Percentiles rank a stretch among this genome's conserved stretches.
Evolutionary conservation across 1,140 invertebrate species (phyloP).

Genomic region (Drosophila eugracilis): DNA sequence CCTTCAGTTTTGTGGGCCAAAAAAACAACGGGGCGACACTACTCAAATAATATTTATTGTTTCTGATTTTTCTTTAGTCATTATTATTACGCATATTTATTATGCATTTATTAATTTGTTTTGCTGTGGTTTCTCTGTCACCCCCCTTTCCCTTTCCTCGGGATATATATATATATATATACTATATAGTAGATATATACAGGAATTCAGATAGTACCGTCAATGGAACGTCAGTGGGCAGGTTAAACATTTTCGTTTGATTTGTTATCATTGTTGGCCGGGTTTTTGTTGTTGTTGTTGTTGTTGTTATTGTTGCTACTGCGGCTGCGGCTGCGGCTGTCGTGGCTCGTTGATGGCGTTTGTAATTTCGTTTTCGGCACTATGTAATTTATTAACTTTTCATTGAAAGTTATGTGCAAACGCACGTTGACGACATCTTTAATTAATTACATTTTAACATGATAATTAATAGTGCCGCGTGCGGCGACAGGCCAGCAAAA

Average conservation of each 20-base stretch:
- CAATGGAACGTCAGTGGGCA: slow-evolving; percentile 22
- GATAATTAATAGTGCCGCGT: slow-evolving; percentile 77
- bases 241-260: slow-evolving; percentile 67
- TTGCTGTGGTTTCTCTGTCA: slow-evolving; percentile 69
- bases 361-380: slow-evolving; percentile 81
- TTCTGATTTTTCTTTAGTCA: slow-evolving; percentile 82
- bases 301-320: slow-evolving; percentile 44
- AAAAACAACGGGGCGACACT: slow-evolving; percentile 34
- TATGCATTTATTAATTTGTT: slow-evolving; percentile 82
- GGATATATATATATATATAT: no score
- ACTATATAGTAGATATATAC: slow-evolving; percentile 4
- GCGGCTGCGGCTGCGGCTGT: slow-evolving; percentile 54
- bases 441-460: slow-evolving; percentile 84
- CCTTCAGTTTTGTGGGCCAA: slow-evolving; percentile 12
- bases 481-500: slow-evolving; percentile 51
- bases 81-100: slow-evolving; percentile 80
- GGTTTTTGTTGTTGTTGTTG: slow-evolving; percentile 10
- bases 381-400: slow-evolving; percentile 84
- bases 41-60: slow-evolving; percentile 80
- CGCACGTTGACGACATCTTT: slow-evolving; percentile 76
- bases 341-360: slow-evolving; percentile 69
- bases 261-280: slow-evolving; percentile 66
- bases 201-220: slow-evolving; percentile 5
- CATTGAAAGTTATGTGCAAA: slow-evolving; percentile 81
- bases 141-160: background rate